A percentile compares a stretch with the other conserved stretches of the same genome.
These are phyloP conservation scores for Bombus pyrosoma DNA, from an alignment of 1,140 invertebrate genomes.

Conservation along the genomic window DNA sequence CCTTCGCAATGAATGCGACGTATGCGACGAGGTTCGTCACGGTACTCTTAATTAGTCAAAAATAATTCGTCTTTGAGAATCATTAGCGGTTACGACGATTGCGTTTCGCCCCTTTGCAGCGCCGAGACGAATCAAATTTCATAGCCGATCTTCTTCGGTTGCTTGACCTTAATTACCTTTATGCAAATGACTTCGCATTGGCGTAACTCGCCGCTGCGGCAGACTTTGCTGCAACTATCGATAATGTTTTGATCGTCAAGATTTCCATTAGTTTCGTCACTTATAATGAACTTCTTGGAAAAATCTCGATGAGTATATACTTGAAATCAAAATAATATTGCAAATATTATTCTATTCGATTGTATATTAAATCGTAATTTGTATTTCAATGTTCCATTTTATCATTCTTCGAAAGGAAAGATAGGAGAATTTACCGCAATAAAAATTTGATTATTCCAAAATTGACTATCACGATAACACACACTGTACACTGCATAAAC, in stretches of 20 bases:
- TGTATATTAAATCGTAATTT: neutral
- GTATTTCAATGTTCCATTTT: neutral
- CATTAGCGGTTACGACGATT: slow-evolving; percentile 28
- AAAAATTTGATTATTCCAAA: neutral
- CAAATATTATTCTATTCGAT: neutral
- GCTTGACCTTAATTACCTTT: slow-evolving; percentile 58
- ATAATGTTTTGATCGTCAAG: neutral
- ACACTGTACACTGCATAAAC: neutral
- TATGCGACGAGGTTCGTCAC: neutral
- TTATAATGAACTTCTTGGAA: neutral
- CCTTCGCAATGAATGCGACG: no score
- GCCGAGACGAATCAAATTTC: slow-evolving; percentile 39
- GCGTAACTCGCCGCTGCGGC: slow-evolving; percentile 10
- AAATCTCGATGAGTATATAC: rapidly evolving
- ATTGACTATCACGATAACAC: neutral
- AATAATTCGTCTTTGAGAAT: slow-evolving; percentile 43
- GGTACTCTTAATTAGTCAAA: slow-evolving; percentile 51
- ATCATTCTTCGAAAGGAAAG: neutral
- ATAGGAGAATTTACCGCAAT: neutral
- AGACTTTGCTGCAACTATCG: neutral
- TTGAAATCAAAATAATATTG: neutral
- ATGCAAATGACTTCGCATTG: slow-evolving; percentile 37
- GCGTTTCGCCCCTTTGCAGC: slow-evolving; percentile 11
- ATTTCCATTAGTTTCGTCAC: neutral
- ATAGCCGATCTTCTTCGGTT: slow-evolving; percentile 31